Conservation (phyloP, 1,140 invertebrate genomes). For the Cherax destructor region DNA sequence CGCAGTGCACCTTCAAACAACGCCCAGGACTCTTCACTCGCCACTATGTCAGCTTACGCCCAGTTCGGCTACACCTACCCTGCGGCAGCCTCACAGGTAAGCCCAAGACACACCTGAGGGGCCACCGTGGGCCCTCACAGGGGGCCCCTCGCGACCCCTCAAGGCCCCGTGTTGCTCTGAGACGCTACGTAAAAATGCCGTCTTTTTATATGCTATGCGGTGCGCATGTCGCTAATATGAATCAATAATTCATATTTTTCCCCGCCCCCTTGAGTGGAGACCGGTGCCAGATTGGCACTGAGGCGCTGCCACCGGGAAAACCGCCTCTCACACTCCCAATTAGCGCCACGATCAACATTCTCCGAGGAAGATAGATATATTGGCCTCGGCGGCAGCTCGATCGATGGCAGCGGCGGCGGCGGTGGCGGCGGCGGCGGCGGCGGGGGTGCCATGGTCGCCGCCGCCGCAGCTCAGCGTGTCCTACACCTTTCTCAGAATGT, state of each 20-base stretch:
- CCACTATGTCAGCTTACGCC: constrained; percentile 85
- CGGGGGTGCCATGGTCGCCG: no score
- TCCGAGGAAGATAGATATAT: constrained; percentile 52
- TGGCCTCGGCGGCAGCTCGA: constrained; percentile 32
- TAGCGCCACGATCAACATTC: constrained; percentile 63
- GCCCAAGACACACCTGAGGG: constrained; percentile 68
- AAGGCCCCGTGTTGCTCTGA: constrained; percentile 69
- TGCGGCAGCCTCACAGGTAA: constrained; percentile 84
- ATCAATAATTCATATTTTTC: constrained; percentile 73
- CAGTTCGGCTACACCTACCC: constrained; percentile 89
- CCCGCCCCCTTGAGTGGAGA: constrained; percentile 71
- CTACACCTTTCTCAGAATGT: background rate
- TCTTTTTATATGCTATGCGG: constrained; percentile 71
- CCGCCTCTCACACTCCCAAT: constrained; percentile 67
- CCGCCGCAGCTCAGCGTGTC: no score
- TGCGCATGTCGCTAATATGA: constrained; percentile 71
- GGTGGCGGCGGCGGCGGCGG: background rate
- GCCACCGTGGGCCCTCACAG: constrained; percentile 45
- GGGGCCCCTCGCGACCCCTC: constrained; percentile 65
- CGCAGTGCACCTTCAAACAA: constrained; percentile 48
- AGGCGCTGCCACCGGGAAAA: constrained; percentile 56
- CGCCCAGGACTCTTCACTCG: constrained; percentile 67
- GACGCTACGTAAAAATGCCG: constrained; percentile 70
- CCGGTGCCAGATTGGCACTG: constrained; percentile 68
- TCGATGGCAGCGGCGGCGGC: background rate